Base-by-base conservation (phyloP, 2,113 vertebrate species). In the Candoia aspera region DNA sequence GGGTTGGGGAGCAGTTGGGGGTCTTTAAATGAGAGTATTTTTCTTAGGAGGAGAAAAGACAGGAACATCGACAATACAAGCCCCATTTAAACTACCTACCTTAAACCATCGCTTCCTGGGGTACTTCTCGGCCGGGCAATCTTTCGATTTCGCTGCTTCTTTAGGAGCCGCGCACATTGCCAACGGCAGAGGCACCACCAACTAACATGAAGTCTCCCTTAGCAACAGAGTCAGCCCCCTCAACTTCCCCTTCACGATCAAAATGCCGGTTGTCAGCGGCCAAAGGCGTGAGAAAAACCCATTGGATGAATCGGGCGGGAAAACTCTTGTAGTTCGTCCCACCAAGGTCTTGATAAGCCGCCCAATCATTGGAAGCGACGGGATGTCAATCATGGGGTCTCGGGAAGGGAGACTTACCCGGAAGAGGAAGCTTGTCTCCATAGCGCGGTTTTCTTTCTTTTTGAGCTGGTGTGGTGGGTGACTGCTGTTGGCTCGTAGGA, bases 231-330 rank as follows among this genome's bases (percentile, higher is more conserved):
- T 9, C 4, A 21, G 53, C 3, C 37, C 0, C 42, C 12, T 33
- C 24, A 26, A 17, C 79, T 59, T 68, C 62, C 17, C 9, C 12
- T 26, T 9, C 1, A n/a, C 90, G 59, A 37, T 58, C 21, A 73
- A 86, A 89, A 86, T 0, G 64, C 85, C 68, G 33, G 1, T 29
- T 37, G 9, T 49, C 49, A 96, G 97, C 97, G 96, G 96, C 4
- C 53, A 0, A 6, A 0, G 84, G 55, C 60, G 5, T 0, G n/a
- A 4, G 59, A 17, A 8, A 3, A 0, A 2, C 55, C 29, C 84
- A 24, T 42, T 6, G 11, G 85, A 29, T 0, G 49, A 21, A 58
- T 13, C 6, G 10, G 62, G 37, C 37, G 24, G 53, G 85, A n/a
- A 59, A 59, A 17, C 4, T 1, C 15, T 2, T 9, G 26, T 0